Conservation (phyloP, 1,140 invertebrate species). For the Tetramorium simillimum region DNA sequence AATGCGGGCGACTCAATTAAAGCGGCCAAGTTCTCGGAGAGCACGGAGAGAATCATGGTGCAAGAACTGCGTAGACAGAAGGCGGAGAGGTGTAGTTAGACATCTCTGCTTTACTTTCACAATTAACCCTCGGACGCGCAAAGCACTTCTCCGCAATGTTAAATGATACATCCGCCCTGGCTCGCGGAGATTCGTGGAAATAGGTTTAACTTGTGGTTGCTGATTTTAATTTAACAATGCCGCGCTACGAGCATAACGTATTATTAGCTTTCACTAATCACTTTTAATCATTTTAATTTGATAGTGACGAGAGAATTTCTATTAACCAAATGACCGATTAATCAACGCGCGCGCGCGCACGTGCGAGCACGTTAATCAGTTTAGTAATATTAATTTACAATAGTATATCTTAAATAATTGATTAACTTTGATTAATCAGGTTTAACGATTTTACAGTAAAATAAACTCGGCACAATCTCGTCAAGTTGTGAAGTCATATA, state of each 20-base stretch:
- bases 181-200: neutral
- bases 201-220: slow-evolving; percentile 12
- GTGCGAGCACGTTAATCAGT: neutral
- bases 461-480: slow-evolving; percentile 16
- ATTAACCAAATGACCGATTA: slow-evolving; percentile 14
- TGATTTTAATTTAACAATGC: slow-evolving; percentile 26
- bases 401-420: slow-evolving; percentile 41
- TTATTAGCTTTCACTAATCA: slow-evolving; percentile 21
- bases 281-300: slow-evolving; percentile 37
- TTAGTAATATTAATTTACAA: slow-evolving; percentile 31
- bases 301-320: slow-evolving; percentile 4
- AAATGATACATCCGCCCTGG: slow-evolving; percentile 22
- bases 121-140: slow-evolving; percentile 54
- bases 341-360: neutral
- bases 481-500: slow-evolving; percentile 37
- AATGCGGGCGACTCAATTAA: slow-evolving; percentile 73
- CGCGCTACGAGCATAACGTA: slow-evolving; percentile 2
- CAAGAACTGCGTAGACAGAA: slow-evolving; percentile 51
- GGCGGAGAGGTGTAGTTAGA: slow-evolving; percentile 39
- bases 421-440: slow-evolving; percentile 48
- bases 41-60: slow-evolving; percentile 54
- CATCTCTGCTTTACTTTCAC: slow-evolving; percentile 49
- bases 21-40: slow-evolving; percentile 64
- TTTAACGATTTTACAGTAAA: slow-evolving; percentile 38
- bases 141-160: slow-evolving; percentile 42